Conservation (phyloP, 1,140 invertebrate species). For the Phocides pigmalion region DNA sequence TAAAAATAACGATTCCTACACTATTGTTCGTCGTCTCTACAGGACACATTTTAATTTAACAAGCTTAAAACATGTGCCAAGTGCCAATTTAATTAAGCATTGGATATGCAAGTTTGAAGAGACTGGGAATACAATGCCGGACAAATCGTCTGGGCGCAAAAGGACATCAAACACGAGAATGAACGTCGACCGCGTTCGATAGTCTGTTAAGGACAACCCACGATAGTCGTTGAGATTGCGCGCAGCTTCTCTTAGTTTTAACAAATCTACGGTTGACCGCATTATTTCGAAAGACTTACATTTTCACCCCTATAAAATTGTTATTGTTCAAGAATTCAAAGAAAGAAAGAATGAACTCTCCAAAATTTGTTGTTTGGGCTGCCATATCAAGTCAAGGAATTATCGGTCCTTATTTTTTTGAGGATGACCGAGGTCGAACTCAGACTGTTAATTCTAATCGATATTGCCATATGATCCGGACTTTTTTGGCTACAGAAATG, state of each 20-base stretch:
- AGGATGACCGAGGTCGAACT: slow-evolving; percentile 33
- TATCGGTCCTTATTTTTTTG: slow-evolving; percentile 36
- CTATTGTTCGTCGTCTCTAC: slow-evolving; percentile 32
- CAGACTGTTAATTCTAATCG: slow-evolving; percentile 24
- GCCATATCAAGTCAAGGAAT: too few species aligned
- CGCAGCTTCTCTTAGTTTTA: slow-evolving; percentile 31
- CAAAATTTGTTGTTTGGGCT: too few species aligned
- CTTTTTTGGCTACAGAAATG: slow-evolving; percentile 33
- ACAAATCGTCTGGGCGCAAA: slow-evolving; percentile 20
- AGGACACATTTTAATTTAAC: slow-evolving; percentile 31
- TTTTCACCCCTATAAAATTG: too few species aligned
- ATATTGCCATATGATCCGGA: slow-evolving; percentile 33
- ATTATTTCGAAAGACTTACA: too few species aligned
- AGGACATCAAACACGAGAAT: slow-evolving; percentile 22
- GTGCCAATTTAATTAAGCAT: too few species aligned
- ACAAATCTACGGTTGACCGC: slow-evolving; percentile 33
- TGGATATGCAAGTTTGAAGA: slow-evolving; percentile 30
- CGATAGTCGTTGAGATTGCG: slow-evolving; percentile 17
- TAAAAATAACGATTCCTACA: slow-evolving; percentile 34
- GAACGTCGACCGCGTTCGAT: slow-evolving; percentile 26
- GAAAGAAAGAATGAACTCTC: too few species aligned
- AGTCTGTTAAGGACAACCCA: slow-evolving; percentile 31
- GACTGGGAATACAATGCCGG: slow-evolving; percentile 32
- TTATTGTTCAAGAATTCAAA: too few species aligned
- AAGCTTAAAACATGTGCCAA: slow-evolving; percentile 27